Evolutionary conservation across 2,113 vertebrate species (phyloP), one percentile per base, ranked within the genome.

Genomic region (Coturnix japonica): DNA sequence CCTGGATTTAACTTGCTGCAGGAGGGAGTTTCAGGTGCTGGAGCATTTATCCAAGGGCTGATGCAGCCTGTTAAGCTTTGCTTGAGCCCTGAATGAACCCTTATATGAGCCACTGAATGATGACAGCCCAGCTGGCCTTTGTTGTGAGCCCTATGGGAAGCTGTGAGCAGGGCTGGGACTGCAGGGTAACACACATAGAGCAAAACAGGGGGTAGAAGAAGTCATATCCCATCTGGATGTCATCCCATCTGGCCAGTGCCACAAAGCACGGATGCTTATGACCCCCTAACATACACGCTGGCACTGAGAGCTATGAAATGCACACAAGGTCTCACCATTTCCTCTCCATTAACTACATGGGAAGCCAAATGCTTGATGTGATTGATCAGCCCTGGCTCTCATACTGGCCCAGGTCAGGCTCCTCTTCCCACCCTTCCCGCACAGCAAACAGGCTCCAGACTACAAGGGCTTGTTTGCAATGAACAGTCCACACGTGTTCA

Each of bases 231-330:
- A 33, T 72, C 18, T n/a, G n/a, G n/a, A n/a, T n/a, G n/a, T n/a
- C n/a, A n/a, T n/a, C n/a, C n/a, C n/a, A n/a, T n/a, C 18, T 37
- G 30, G 16, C 5, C 76, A 70, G 51, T 15, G 35, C 26, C 63
- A 74, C 39, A 31, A 71, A 47, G n/a, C 35, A 33, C 0, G 26
- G n/a, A 23, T 3, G 43, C 51, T 47, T 33, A 0, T 7, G 41
- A n/a, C 21, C 2, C 15, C 11, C 20, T 26, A 14, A 13, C 39
- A 11, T 1, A 15, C 3, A 6, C 0, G 3, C 28, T 72, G 39
- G 59, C 37, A 20, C 41, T 28, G 19, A 64, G 64, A 9, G 54
- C 0, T 30, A 60, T 71, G 64, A 60, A 67, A 49, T 37, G 39
- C 2, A 7, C 1, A 4, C 0, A 1, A 33, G 41, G 37, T 30